Conservation (phyloP, 2,113 vertebrate species). For the Phaethornis superciliosus region DNA sequence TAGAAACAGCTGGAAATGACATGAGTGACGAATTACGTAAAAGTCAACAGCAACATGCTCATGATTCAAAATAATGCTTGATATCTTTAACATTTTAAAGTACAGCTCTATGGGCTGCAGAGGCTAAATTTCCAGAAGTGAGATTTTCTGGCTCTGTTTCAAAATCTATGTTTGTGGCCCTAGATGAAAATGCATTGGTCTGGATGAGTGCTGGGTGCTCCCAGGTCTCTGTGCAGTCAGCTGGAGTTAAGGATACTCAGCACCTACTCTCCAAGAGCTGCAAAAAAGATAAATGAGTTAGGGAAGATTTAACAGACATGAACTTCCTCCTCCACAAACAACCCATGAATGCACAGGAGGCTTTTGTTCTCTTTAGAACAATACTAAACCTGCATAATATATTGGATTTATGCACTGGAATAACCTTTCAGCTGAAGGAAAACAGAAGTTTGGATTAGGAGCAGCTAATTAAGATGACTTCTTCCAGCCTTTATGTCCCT, state of each 20-base stretch:
- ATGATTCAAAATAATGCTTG: background rate
- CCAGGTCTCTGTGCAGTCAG: background rate
- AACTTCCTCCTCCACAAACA: background rate
- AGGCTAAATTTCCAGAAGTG: background rate
- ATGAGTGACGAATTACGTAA: background rate
- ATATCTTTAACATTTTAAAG: background rate
- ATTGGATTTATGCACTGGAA: conserved; percentile 32
- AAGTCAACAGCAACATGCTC: background rate
- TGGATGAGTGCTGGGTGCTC: background rate
- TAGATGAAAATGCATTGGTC: background rate
- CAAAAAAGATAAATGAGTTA: background rate
- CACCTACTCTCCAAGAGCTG: background rate
- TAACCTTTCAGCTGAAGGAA: conserved; percentile 48
- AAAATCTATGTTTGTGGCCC: background rate
- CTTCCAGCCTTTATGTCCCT: background rate
- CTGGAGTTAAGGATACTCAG: background rate
- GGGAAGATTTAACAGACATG: background rate
- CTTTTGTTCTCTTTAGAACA: conserved; percentile 9
- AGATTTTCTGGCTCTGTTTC: background rate
- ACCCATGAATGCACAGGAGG: background rate
- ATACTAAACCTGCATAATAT: conserved; percentile 14
- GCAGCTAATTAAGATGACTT: conserved; percentile 35
- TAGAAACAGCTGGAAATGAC: background rate
- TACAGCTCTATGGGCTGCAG: background rate
- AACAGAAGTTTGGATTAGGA: conserved; percentile 37